Evolutionary conservation across 1,140 invertebrate species (phyloP).

Genomic region (Leptoteleia sp.): DNA sequence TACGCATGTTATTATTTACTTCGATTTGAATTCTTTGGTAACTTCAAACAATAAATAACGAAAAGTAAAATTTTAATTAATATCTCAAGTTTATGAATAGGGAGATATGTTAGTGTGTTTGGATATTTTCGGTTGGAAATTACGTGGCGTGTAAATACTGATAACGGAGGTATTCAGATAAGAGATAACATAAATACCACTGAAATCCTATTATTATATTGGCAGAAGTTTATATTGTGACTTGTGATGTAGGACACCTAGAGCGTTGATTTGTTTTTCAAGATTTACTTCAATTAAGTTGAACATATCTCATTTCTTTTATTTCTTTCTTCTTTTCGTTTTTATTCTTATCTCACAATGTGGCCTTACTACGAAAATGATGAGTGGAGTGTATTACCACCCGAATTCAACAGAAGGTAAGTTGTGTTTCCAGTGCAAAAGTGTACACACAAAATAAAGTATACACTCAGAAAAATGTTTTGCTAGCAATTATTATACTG

Average conservation of each 20-base stretch:
- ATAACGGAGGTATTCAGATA: conserved; percentile 69
- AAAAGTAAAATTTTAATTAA: too few species aligned
- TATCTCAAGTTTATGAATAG: too few species aligned
- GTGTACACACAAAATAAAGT: too few species aligned
- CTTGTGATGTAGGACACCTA: conserved; percentile 38
- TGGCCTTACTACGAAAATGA: conserved; percentile 87
- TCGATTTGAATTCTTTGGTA: too few species aligned
- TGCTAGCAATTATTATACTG: too few species aligned
- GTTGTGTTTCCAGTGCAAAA: too few species aligned
- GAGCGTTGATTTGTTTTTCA: neutral
- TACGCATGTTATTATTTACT: too few species aligned
- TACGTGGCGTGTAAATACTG: conserved; percentile 16
- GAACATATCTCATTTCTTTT: neutral
- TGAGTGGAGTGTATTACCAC: conserved; percentile 90
- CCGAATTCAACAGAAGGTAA: conserved; percentile 91
- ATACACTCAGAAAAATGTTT: too few species aligned
- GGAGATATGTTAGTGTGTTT: too few species aligned
- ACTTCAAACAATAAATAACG: too few species aligned
- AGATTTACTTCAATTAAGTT: conserved; percentile 24
- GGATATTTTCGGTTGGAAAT: conserved; percentile 18
- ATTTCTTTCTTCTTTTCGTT: neutral
- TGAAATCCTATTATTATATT: conserved; percentile 65
- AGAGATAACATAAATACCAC: conserved; percentile 75
- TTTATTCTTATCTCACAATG: conserved; percentile 78
- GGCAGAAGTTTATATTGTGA: conserved; percentile 66